Evolutionary conservation across 2,888 invertebrate species (phyloP).

Genomic region (Bedellia somnulentella): DNA sequence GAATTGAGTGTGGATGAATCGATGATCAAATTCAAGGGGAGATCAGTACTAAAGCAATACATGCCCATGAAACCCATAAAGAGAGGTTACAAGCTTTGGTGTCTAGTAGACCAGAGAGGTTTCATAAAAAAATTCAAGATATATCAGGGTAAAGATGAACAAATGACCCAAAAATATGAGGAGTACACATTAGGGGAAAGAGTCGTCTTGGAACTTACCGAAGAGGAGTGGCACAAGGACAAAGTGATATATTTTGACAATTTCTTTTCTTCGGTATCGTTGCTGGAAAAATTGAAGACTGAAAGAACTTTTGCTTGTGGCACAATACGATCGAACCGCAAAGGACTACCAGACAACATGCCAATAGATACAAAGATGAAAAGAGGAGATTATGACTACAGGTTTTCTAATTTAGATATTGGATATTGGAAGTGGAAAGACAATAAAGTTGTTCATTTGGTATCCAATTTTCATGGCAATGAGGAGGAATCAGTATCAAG

Average conservation of each 20-base stretch:
- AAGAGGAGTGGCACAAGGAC: slow-evolving; percentile 10
- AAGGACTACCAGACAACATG: slow-evolving; percentile 10
- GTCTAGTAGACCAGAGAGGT: too few species aligned
- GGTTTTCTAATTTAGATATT: slow-evolving; percentile 13
- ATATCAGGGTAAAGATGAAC: too few species aligned
- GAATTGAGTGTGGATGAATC: too few species aligned
- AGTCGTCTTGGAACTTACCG: slow-evolving; percentile 11
- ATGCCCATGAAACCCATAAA: too few species aligned
- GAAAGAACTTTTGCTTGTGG: too few species aligned
- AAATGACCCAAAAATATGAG: too few species aligned
- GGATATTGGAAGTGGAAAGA: slow-evolving; percentile 12
- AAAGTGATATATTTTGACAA: slow-evolving; percentile 12
- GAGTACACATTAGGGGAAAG: slow-evolving; percentile 7
- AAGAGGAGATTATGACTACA: slow-evolving; percentile 11
- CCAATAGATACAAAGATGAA: slow-evolving; percentile 10
- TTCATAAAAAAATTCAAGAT: too few species aligned
- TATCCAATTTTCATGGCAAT: too few species aligned
- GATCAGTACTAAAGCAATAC: too few species aligned
- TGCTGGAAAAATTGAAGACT: slow-evolving; percentile 12
- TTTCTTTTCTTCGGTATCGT: slow-evolving; percentile 14
- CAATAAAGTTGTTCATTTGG: slow-evolving; percentile 4
- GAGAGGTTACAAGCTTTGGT: too few species aligned
- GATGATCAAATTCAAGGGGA: too few species aligned
- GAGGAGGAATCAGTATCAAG: slow-evolving; percentile 8
- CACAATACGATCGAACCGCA: slow-evolving; percentile 9